phyloP scores from a whole-genome alignment of 2,888 invertebrate genomes.

The Erebia aethiops region DNA sequence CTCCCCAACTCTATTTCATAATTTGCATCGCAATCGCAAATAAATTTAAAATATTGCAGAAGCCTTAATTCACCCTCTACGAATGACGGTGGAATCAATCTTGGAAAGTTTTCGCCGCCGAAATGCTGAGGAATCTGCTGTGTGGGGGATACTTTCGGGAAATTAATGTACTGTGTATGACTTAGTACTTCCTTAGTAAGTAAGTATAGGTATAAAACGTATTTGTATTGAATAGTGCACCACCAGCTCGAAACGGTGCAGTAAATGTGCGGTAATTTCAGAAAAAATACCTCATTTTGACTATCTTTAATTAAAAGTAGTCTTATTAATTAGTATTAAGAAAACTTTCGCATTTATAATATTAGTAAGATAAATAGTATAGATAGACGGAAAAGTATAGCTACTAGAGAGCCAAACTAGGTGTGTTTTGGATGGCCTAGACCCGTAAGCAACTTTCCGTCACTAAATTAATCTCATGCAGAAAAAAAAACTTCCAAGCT shows the following conservation, averaged over 20 bases:
- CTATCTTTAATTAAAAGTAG: no score
- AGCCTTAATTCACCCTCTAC: conserved; percentile 60
- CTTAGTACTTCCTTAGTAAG: conserved; percentile 34
- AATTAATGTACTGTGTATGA: conserved; percentile 43
- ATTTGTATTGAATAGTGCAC: not conserved
- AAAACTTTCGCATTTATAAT: no score
- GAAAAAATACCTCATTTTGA: no score
- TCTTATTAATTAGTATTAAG: no score
- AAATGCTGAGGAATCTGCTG: conserved; percentile 4
- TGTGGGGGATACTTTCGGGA: conserved; percentile 27
- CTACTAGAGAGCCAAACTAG: no score
- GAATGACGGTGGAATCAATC: conserved; percentile 68
- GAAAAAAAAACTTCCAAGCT: not conserved
- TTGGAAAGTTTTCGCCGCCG: conserved; percentile 41
- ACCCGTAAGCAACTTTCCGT: no score
- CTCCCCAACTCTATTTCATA: conserved; percentile 78
- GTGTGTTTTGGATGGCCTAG: no score
- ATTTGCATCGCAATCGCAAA: conserved; percentile 80
- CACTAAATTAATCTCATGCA: no score
- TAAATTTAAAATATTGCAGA: conserved; percentile 79
- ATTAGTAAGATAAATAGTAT: no score
- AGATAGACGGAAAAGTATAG: no score
- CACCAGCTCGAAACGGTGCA: no score
- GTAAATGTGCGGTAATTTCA: no score
- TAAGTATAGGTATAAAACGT: conserved; percentile 6